Evolutionary conservation across 23 tunicate species (phyloP), one percentile per base, ranked within the genome.

Genomic region (Aplidium turbinatum): DNA sequence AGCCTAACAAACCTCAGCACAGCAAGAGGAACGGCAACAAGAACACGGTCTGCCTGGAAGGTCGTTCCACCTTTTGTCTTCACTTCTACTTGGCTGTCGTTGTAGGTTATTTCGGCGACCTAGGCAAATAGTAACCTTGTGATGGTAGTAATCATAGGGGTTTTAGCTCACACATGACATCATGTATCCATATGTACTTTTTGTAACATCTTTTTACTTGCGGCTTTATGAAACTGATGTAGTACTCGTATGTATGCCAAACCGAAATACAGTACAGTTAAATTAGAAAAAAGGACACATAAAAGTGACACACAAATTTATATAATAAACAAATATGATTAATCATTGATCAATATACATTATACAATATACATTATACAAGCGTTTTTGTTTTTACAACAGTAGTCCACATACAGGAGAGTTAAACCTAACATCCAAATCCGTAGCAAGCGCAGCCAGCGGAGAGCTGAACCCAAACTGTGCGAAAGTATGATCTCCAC

Each of bases 401-500:
- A 16, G 11, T 42, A 16, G 11, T 11, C 50, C 53, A 61, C 58
- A 25, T 0, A 92, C 91, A 18, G 92, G 92, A 21, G 74, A 47
- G 23, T 85, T 65, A 21, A 72, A 79, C 26, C 50, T 29, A 28
- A 92, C 85, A 57, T 84, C 82, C 0, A 92, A 58, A 23, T 57
- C 82, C 31, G 72, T 23, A 32, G 98, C 82, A 0, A 92, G 58
- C 1, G 90, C 68, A 77, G 54, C 53, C 0, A 92, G 82, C 35
- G 61, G 73, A 23, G 82, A 60, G 13, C 82, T 72, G 38, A 92
- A 92, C 6, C 98, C 98, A 60, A 79, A 92, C 24, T 74, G 90
- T 22, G 85, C 98, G 30, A 92, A 81, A 5, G 98, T 68, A 54
- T 92, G 98, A 38, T 92, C 98, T 33, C 98, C 98, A 26, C 83